A percentile compares a stretch with the other conserved stretches of the same genome.
These are phyloP conservation scores for Bubo bubo DNA, from an alignment of 2,113 vertebrate genomes.

Conservation along the genomic window DNA sequence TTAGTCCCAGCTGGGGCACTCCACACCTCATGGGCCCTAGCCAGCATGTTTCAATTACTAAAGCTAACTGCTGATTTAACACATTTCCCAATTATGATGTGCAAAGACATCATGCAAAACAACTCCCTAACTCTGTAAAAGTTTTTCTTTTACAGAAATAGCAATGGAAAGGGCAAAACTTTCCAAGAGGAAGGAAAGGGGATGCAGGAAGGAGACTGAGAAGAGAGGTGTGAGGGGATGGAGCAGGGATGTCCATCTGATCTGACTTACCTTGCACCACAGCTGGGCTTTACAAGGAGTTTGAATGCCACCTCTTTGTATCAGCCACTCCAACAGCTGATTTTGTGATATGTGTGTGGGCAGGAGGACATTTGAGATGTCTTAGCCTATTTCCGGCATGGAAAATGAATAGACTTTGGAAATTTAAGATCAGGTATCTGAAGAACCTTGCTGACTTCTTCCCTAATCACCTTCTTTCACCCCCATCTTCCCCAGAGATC, in stretches of 20 bases:
- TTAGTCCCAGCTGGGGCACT: neutral
- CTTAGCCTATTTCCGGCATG: neutral
- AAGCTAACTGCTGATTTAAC: neutral
- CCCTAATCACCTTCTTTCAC: neutral
- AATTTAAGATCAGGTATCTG: neutral
- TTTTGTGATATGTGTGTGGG: neutral
- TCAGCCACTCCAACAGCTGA: neutral
- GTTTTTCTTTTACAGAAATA: conserved; percentile 1
- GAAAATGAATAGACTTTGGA: neutral
- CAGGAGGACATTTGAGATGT: neutral
- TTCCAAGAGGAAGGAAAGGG: neutral
- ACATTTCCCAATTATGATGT: conserved; percentile 48
- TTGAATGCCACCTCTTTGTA: neutral
- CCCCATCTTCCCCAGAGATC: neutral
- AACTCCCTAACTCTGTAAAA: neutral
- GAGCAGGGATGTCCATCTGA: neutral
- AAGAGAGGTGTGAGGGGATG: neutral
- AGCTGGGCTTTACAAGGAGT: neutral
- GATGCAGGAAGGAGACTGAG: neutral
- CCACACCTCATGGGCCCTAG: neutral
- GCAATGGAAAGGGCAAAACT: neutral
- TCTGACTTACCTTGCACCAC: neutral
- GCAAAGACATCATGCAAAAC: neutral
- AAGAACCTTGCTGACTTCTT: neutral
- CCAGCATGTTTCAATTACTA: neutral